A percentile compares a stretch with the other conserved stretches of the same genome.
phyloP scores from a whole-genome alignment of 2,113 vertebrate species.

The Pheucticus melanocephalus region DNA sequence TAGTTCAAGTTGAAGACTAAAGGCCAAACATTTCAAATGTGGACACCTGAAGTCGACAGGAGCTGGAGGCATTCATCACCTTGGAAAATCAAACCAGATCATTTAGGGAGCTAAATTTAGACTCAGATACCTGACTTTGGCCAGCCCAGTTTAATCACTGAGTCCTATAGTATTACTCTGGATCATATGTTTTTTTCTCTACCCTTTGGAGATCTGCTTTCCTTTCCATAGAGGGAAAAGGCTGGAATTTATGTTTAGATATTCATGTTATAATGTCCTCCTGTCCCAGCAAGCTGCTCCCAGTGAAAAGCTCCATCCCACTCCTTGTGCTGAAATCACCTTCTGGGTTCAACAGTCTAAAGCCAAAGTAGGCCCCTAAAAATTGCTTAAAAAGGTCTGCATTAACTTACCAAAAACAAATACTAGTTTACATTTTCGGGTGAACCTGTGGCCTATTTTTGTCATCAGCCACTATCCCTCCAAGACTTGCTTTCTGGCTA shows the following conservation, averaged over 20 bases:
- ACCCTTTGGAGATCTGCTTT: neutral
- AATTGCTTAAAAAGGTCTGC: neutral
- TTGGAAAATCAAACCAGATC: slow-evolving; percentile 24
- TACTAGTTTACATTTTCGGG: neutral
- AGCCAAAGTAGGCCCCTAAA: neutral
- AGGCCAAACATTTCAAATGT: slow-evolving; percentile 54
- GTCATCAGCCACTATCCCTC: neutral
- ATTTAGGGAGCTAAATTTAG: slow-evolving; percentile 22
- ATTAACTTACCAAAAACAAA: neutral
- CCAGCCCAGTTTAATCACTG: neutral
- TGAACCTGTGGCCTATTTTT: neutral
- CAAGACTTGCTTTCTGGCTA: neutral
- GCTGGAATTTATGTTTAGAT: neutral
- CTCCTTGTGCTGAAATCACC: neutral
- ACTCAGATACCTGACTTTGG: neutral
- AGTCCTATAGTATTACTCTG: neutral
- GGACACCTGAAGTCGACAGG: slow-evolving; percentile 17
- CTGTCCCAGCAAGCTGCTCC: neutral
- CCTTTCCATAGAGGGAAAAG: neutral
- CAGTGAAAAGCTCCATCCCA: neutral
- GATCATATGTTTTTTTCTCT: neutral
- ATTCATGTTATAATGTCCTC: neutral
- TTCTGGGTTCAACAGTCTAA: neutral
- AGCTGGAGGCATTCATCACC: slow-evolving; percentile 5
- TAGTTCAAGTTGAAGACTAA: slow-evolving; percentile 38